Conservation (phyloP, 2,888 invertebrate species). For the Stratiomys singularior region DNA sequence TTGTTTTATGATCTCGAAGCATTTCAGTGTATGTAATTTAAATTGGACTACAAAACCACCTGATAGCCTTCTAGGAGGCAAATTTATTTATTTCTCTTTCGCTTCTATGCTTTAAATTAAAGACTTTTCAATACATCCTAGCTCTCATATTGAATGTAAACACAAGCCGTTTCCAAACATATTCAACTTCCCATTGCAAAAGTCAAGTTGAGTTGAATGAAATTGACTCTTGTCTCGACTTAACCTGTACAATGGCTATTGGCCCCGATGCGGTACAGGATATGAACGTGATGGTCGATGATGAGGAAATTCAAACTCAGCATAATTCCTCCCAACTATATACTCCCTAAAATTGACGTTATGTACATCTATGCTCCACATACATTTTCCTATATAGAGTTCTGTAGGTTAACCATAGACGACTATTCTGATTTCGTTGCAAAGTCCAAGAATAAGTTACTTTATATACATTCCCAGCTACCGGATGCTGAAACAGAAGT, state of each 20-base stretch:
- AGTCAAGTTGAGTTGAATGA: neutral
- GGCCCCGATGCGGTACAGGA: neutral
- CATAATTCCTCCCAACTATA: neutral
- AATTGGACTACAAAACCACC: too few relatives aligned
- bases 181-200: too few relatives aligned
- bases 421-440: neutral
- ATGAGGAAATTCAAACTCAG: conserved; percentile 21
- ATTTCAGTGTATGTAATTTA: too few relatives aligned
- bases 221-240: neutral
- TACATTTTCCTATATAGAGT: neutral
- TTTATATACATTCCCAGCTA: neutral
- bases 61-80: too few relatives aligned
- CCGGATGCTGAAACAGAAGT: conserved; percentile 1
- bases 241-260: neutral
- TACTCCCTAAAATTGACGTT: too few relatives aligned
- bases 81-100: too few relatives aligned
- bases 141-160: too few relatives aligned
- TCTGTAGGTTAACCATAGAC: neutral
- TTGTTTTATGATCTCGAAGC: too few relatives aligned
- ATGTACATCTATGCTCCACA: neutral
- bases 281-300: neutral
- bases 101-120: too few relatives aligned
- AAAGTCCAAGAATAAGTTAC: neutral
- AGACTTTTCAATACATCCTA: too few relatives aligned
- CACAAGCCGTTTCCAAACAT: too few relatives aligned